Conservation (phyloP, 2,797 vertebrate genomes). For the Melanotaenia boesemani region DNA sequence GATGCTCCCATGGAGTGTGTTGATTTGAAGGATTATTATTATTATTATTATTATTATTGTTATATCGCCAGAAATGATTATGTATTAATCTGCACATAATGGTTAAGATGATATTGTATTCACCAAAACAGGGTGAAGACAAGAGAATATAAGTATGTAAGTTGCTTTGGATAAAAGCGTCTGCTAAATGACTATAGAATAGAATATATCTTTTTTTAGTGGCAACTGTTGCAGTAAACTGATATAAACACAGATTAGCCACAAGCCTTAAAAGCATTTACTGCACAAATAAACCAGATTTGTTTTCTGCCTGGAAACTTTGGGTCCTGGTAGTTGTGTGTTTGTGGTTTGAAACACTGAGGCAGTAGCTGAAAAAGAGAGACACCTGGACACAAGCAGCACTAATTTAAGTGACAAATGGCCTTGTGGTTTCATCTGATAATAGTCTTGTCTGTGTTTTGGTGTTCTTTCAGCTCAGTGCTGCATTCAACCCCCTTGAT, state of each 20-base stretch:
- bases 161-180: too few relatives aligned
- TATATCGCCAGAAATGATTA: too few relatives aligned
- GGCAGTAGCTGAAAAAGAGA: background rate
- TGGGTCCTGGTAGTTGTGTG: background rate
- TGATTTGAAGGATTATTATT: background rate
- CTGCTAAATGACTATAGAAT: too few relatives aligned
- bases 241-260: background rate
- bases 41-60: background rate
- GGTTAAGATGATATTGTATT: background rate
- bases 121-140: background rate
- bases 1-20: background rate
- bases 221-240: slow-evolving; percentile 1
- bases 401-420: too few relatives aligned
- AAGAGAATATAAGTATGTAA: background rate
- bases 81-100: background rate
- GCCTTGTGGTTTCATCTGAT: too few relatives aligned
- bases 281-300: background rate
- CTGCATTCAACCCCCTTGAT: too few relatives aligned
- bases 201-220: background rate
- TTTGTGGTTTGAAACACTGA: background rate
- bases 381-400: too few relatives aligned
- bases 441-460: too few relatives aligned
- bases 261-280: background rate
- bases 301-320: background rate
- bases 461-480: too few relatives aligned